phyloP scores from a whole-genome alignment of 2,888 invertebrate genomes.

The Dicycla oo region DNA sequence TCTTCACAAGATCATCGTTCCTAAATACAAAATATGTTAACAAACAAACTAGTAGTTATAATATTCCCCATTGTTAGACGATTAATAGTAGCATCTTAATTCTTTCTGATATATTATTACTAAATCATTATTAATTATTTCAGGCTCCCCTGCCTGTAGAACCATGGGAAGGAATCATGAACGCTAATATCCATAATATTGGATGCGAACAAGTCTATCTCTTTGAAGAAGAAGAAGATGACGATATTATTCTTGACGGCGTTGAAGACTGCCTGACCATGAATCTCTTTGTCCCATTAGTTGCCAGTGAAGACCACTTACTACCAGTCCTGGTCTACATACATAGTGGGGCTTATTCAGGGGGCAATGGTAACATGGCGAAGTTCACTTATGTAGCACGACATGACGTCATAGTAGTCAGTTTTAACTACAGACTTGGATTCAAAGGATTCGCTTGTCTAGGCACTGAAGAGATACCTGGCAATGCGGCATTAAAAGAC shows the following conservation, averaged over 20 bases:
- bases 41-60: too few species aligned
- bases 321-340: constrained; percentile 84
- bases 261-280: constrained; percentile 81
- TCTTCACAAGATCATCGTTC: too few species aligned
- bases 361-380: constrained; percentile 83
- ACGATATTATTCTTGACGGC: constrained; percentile 76
- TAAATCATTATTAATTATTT: constrained; percentile 55
- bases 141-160: constrained; percentile 82
- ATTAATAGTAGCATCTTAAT: too few species aligned
- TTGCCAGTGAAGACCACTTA: constrained; percentile 77
- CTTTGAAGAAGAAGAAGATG: constrained; percentile 73
- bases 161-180: constrained; percentile 75
- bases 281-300: constrained; percentile 79
- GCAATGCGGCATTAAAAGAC: constrained; percentile 96
- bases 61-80: too few species aligned
- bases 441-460: constrained; percentile 93
- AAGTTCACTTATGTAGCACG: constrained; percentile 91
- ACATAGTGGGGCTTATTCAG: constrained; percentile 85
- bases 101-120: accelerated
- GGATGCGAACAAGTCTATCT: constrained; percentile 81
- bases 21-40: not conserved
- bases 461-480: constrained; percentile 91
- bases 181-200: constrained; percentile 71
- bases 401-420: constrained; percentile 92
- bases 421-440: constrained; percentile 93